Conservation (phyloP, 2,113 vertebrate genomes). For the Tragulus kanchil region DNA sequence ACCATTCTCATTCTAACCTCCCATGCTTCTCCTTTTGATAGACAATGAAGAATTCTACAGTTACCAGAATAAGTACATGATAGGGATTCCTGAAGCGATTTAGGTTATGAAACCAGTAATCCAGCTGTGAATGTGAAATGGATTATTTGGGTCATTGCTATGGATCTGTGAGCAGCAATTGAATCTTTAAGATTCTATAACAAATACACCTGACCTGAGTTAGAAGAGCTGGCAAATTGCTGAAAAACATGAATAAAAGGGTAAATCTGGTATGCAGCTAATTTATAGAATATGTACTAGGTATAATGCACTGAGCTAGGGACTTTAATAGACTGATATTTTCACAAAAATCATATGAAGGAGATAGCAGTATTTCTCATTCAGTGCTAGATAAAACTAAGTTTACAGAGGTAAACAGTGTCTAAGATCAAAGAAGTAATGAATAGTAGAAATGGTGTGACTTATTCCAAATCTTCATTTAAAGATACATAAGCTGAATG, state of each 20-base stretch:
- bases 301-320: not conserved
- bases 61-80: not conserved
- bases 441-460: not conserved
- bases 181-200: not conserved
- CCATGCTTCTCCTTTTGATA: not conserved
- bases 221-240: not conserved
- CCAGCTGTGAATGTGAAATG: not conserved
- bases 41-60: accelerated
- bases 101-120: not conserved
- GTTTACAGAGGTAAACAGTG: not conserved
- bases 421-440: not conserved
- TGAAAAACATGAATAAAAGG: not conserved
- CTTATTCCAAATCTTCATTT: not conserved
- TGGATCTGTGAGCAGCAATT: not conserved
- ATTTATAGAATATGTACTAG: not conserved
- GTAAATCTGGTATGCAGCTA: accelerated
- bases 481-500: not conserved
- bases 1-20: not conserved
- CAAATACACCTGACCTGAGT: not conserved
- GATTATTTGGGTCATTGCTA: not conserved
- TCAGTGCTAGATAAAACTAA: not conserved
- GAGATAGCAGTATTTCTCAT: not conserved
- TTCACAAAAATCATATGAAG: not conserved
- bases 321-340: not conserved
- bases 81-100: not conserved